These are phyloP conservation scores for Sussaba pulchella DNA, from an alignment of 2,888 invertebrate species.

Conservation along the genomic window DNA sequence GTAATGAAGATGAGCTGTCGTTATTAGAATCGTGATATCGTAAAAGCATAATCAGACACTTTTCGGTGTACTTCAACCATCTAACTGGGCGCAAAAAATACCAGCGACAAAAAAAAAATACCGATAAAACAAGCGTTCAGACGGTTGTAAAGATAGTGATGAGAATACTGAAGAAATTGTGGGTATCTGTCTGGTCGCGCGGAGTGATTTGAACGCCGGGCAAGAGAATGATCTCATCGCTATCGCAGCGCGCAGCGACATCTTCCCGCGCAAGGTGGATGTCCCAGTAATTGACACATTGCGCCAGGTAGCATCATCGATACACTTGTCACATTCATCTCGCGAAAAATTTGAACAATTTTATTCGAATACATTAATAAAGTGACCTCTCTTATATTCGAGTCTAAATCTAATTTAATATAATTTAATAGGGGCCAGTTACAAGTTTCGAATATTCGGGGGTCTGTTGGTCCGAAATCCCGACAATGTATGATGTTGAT, in stretches of 20 bases:
- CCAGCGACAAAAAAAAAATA: background rate
- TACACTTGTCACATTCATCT: conserved; percentile 1
- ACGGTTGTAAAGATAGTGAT: background rate
- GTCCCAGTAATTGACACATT: conserved; percentile 47
- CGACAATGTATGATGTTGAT: too few relatives aligned
- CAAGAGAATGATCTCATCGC: conserved; percentile 64
- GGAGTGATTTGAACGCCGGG: conserved; percentile 76
- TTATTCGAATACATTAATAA: background rate
- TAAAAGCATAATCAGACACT: background rate
- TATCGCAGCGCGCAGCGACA: conserved; percentile 23
- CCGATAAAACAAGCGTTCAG: background rate
- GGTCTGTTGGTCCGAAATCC: too few relatives aligned
- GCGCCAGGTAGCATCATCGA: background rate
- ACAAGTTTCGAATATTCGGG: too few relatives aligned
- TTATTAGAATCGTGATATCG: background rate
- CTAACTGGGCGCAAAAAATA: background rate
- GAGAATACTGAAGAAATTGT: background rate
- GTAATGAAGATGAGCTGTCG: background rate
- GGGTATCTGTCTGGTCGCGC: conserved; percentile 34
- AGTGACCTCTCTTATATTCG: too few relatives aligned
- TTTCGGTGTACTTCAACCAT: background rate
- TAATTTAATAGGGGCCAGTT: too few relatives aligned
- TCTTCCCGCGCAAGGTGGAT: background rate
- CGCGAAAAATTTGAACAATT: conserved; percentile 13
- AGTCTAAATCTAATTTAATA: too few relatives aligned